phyloP scores from a whole-genome alignment of 2,888 invertebrate genomes.

The Ochropacha duplaris region DNA sequence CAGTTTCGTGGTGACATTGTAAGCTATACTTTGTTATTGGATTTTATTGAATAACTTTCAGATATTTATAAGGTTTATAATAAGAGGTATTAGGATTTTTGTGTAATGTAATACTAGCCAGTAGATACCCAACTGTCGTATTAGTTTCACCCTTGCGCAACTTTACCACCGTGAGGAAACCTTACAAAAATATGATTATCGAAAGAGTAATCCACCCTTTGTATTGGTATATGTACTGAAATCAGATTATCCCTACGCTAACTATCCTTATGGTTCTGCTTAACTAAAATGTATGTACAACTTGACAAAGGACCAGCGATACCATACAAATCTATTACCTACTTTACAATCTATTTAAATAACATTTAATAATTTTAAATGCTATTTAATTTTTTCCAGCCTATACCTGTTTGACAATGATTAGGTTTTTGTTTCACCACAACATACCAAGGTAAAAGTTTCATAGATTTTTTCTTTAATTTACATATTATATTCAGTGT shows the following conservation, averaged over 20 bases:
- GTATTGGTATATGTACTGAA: neutral
- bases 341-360: too few relatives aligned
- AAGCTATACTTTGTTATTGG: neutral
- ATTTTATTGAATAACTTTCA: neutral
- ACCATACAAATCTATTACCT: neutral
- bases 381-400: too few relatives aligned
- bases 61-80: neutral
- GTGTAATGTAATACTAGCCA: neutral
- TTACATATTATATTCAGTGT: neutral
- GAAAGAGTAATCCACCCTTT: neutral
- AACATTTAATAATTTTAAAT: too few relatives aligned
- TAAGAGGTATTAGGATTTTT: neutral
- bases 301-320: neutral
- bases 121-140: neutral
- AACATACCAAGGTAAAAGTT: too few relatives aligned
- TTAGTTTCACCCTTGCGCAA: neutral
- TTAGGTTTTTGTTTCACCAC: too few relatives aligned
- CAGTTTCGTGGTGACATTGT: neutral
- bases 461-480: too few relatives aligned
- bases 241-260: neutral
- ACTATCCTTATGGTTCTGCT: neutral
- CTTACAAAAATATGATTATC: neutral
- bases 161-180: neutral
- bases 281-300: neutral
- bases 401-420: too few relatives aligned